Evolutionary conservation across 2,113 vertebrate genomes (phyloP).

Genomic region (Cyphomyrus plagiostoma): DNA sequence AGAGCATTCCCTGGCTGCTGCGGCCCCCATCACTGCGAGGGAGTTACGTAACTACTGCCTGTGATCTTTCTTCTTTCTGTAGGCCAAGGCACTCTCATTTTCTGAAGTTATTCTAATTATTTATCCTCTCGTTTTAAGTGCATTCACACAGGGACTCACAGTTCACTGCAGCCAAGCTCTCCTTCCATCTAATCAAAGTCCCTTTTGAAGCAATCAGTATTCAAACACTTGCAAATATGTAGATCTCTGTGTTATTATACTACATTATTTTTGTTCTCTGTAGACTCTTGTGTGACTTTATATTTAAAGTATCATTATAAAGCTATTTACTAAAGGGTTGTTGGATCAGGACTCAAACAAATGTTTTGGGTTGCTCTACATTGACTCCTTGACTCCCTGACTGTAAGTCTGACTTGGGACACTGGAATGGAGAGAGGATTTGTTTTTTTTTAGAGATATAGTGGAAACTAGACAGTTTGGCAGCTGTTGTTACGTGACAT

Average conservation of each 20-base stretch:
- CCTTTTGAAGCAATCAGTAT: background rate
- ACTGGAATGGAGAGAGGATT: background rate
- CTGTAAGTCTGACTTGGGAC: background rate
- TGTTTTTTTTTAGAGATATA: background rate
- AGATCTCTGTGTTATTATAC: background rate
- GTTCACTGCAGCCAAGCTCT: conserved; percentile 12
- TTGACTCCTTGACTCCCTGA: background rate
- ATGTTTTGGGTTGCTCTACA: background rate
- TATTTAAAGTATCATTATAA: background rate
- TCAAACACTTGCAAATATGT: conserved; percentile 28
- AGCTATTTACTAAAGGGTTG: background rate
- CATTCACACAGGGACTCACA: conserved; percentile 44
- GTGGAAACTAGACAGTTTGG: background rate
- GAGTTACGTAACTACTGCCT: conserved; percentile 92
- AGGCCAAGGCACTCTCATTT: conserved; percentile 64
- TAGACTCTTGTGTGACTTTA: background rate
- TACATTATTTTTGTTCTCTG: background rate
- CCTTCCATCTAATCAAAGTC: conserved; percentile 21
- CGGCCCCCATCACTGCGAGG: conserved; percentile 84
- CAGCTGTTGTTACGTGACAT: background rate
- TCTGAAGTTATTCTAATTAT: conserved; percentile 61
- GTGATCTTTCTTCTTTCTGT: conserved; percentile 77
- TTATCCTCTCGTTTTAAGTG: conserved; percentile 54
- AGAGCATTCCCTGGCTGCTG: conserved; percentile 72
- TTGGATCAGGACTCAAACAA: background rate